Evolutionary conservation across 1,140 invertebrate species (phyloP).

Genomic region (Lamellibrachia luymesi): DNA sequence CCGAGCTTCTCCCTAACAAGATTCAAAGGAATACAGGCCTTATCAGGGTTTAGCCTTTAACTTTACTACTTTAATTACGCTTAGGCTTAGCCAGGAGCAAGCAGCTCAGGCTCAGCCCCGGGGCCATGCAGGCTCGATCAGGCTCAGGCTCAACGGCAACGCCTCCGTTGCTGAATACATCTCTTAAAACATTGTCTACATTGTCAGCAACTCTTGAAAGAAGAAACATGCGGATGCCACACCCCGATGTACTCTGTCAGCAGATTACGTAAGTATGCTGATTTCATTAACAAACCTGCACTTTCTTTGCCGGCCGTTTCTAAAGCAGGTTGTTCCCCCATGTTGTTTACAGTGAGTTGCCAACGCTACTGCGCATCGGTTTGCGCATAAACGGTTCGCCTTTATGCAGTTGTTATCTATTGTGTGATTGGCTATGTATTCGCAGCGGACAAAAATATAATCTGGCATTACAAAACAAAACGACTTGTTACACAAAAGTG

Average conservation of each 20-base stretch:
- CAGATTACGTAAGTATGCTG: not conserved
- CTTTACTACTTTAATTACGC: no score
- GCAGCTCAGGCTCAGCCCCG: no score
- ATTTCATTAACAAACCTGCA: conserved; percentile 30
- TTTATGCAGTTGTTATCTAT: not conserved
- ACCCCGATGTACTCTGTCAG: not conserved
- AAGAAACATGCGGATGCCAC: not conserved
- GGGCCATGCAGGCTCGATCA: no score
- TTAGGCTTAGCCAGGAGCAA: no score
- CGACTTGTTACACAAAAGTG: not conserved
- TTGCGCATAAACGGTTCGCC: conserved; percentile 7
- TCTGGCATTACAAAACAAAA: not conserved
- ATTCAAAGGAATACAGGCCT: no score
- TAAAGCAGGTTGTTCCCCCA: conserved; percentile 30
- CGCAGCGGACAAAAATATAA: not conserved
- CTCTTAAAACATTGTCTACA: not conserved
- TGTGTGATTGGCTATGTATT: not conserved
- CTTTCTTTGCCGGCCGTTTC: conserved; percentile 34
- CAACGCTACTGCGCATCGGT: conserved; percentile 1
- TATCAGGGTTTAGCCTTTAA: no score
- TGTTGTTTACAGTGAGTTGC: conserved; percentile 39
- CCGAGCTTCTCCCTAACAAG: no score
- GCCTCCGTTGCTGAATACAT: no score
- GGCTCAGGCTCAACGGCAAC: no score
- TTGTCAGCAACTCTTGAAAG: not conserved